Base-by-base conservation (phyloP, 1,140 invertebrate genomes). In the Agrypnia vestita region DNA sequence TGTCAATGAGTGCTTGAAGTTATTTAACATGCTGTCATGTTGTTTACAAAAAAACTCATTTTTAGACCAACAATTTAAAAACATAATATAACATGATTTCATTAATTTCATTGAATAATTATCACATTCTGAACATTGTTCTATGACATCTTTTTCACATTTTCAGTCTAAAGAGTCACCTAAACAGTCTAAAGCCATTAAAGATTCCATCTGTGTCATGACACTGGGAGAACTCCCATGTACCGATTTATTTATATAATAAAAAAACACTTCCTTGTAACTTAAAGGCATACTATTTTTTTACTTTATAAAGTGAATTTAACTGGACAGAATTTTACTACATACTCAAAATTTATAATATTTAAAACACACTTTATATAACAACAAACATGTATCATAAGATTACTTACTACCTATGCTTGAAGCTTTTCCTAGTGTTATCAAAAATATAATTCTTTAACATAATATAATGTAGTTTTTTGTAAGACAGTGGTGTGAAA, bases 381-480 rank as follows among this genome's bases (percentile, higher is more conserved):
- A 12, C n/a, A 13, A 15, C 1, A 51, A 15, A 13, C 8, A 51
- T 51, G 3, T 51, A 51, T 51, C n/a, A 13, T 51, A 13, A 51
- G n/a, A 51, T 51, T 51, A 12, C 1, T 51, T 51, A 4, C 8
- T 3, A 3, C 49, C 49, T 51, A 51, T 51, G 49, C 49, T 13
- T 51, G 49, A 51, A 51, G 49, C 49, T 51, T 51, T 51, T 51
- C n/a, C 49, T 51, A 51, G 11, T 13, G n/a, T 51, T 51, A 51
- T 51, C 49, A 51, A 51, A 51, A 51, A 51, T 51, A 51, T 51
- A 51, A 13, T 51, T 51, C 49, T 51, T 51, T 51, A 15, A 51
- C 1, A 15, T 15, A 51, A 51, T 51, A 51, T 13, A 51, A 51
- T 51, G 3, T 51, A 15, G 8, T 13, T 51, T 51, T 13, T 13